Conservation (phyloP, 2,888 invertebrate species). For the Serrognathus titanus region DNA sequence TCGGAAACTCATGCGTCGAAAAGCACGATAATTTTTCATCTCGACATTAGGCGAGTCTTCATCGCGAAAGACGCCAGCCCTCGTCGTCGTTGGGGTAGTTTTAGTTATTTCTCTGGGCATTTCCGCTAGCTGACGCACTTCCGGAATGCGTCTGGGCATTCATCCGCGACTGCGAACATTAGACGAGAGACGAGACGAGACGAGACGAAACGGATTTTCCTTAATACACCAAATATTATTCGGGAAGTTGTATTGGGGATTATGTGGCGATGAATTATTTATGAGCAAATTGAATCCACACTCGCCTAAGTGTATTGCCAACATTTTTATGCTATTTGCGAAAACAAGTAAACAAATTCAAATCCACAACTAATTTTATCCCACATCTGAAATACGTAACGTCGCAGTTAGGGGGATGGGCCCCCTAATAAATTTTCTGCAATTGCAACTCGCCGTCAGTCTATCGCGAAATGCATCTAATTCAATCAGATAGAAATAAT, state of each 20-base stretch:
- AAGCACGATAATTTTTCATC: no score
- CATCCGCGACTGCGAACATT: slow-evolving; percentile 7
- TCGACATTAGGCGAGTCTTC: no score
- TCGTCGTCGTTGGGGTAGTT: no score
- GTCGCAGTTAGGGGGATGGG: no score
- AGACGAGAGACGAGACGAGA: background rate
- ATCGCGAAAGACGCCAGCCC: no score
- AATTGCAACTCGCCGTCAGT: background rate
- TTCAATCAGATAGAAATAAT: slow-evolving; percentile 2
- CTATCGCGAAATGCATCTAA: background rate
- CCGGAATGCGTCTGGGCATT: slow-evolving; percentile 21
- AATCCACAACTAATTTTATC: no score
- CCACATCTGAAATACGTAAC: no score
- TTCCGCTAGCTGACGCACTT: slow-evolving; percentile 31
- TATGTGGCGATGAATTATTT: slow-evolving; percentile 8
- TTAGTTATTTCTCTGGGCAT: slow-evolving; percentile 19
- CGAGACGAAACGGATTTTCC: background rate
- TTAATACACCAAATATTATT: background rate
- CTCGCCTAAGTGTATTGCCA: no score
- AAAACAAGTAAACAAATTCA: no score
- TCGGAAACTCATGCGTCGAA: no score
- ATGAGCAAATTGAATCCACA: slow-evolving; percentile 6
- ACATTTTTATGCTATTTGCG: no score
- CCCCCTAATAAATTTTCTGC: no score
- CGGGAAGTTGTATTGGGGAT: slow-evolving; percentile 7